phyloP scores from a whole-genome alignment of 1,140 invertebrate species.

The Belonocnema kinseyi region DNA sequence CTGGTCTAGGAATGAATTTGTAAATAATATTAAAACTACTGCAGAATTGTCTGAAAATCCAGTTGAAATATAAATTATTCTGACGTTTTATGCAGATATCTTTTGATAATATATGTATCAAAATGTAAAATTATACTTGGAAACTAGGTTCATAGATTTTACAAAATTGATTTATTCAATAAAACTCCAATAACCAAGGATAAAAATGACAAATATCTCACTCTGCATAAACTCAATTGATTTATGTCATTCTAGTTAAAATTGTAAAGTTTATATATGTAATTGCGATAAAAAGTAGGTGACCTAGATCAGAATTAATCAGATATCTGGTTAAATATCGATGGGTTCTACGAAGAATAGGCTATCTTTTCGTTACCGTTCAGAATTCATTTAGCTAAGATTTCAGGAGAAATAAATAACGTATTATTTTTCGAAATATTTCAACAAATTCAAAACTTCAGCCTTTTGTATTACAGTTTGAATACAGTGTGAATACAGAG shows the following conservation, averaged over 20 bases:
- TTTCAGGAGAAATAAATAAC: no score
- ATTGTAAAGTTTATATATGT: not conserved
- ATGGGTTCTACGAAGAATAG: no score
- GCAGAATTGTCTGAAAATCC: not conserved
- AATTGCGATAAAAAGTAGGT: no score
- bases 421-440: no score
- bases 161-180: slow-evolving; percentile 17
- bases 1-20: no score
- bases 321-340: no score
- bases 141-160: not conserved
- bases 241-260: slow-evolving; percentile 1
- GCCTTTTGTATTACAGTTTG: no score
- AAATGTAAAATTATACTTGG: slow-evolving; percentile 12
- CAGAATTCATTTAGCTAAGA: no score
- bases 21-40: not conserved
- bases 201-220: not conserved
- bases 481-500: slow-evolving; percentile 3
- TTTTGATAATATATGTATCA: not conserved
- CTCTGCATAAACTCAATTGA: not conserved
- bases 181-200: slow-evolving; percentile 8
- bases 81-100: slow-evolving; percentile 12
- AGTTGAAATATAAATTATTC: not conserved
- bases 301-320: no score
- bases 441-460: no score
- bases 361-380: no score